phyloP scores from a whole-genome alignment of 37 sponge, comb jelly and placozoan genomes.

The Eunapius fragilis region DNA sequence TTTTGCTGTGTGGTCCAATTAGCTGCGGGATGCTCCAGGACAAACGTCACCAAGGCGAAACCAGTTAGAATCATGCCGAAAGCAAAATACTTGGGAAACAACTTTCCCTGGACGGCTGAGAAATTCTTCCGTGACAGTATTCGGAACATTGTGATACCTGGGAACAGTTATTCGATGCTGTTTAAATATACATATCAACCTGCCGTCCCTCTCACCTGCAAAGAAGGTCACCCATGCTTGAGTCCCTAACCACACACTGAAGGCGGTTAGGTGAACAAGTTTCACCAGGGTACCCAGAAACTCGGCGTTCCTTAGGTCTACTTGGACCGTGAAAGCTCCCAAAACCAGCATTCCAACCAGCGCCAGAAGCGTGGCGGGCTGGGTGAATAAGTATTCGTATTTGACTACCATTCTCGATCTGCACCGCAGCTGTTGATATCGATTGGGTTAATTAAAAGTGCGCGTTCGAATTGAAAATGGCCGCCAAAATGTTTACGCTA shows the following conservation, averaged over 20 bases:
- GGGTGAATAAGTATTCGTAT: slow-evolving; percentile 55
- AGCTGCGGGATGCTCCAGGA: slow-evolving; percentile 50
- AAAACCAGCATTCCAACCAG: slow-evolving; percentile 29
- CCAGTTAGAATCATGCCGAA: slow-evolving; percentile 47
- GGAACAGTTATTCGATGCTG: neutral
- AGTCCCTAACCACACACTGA: slow-evolving; percentile 50
- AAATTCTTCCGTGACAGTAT: slow-evolving; percentile 80
- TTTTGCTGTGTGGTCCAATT: slow-evolving; percentile 34
- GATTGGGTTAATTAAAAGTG: too few relatives aligned
- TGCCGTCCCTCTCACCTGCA: slow-evolving; percentile 49
- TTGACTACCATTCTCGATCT: slow-evolving; percentile 54
- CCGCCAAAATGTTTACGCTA: too few relatives aligned
- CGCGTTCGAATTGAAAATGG: too few relatives aligned
- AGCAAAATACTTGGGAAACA: slow-evolving; percentile 81
- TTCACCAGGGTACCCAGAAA: neutral
- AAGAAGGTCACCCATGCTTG: slow-evolving; percentile 76
- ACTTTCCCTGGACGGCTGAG: slow-evolving; percentile 76
- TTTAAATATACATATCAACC: neutral
- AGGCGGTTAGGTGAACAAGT: slow-evolving; percentile 27
- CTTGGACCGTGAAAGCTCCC: neutral
- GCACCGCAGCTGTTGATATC: too few relatives aligned
- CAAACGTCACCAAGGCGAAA: slow-evolving; percentile 43
- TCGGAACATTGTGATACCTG: slow-evolving; percentile 73
- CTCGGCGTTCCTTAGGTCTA: neutral
- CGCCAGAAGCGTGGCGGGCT: slow-evolving; percentile 49